A percentile compares a stretch with the other conserved stretches of the same genome.
Evolutionary conservation across 2,888 invertebrate species (phyloP).

Genomic region (Hololepta plana): DNA sequence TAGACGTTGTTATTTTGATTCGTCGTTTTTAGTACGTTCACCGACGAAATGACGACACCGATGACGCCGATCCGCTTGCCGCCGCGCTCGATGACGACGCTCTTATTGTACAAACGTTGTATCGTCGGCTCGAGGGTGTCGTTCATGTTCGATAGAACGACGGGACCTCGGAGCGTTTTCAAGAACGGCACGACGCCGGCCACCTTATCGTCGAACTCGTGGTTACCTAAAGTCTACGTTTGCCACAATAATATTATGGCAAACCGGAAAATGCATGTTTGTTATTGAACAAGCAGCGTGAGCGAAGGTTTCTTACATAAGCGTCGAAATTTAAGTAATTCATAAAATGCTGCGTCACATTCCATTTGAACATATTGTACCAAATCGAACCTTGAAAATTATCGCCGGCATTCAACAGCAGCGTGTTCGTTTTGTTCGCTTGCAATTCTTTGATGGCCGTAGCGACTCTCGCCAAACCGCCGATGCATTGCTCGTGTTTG

Average conservation of each 20-base stretch:
- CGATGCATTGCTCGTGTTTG: conserved; percentile 38
- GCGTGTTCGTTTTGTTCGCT: conserved; percentile 33
- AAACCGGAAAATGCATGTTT: no score
- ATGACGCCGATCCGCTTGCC: conserved; percentile 59
- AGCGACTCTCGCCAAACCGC: conserved; percentile 49
- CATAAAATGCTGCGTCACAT: conserved; percentile 55
- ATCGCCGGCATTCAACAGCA: conserved; percentile 69
- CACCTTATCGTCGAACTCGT: conserved; percentile 68
- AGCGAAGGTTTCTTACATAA: conserved; percentile 44
- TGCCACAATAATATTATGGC: no score
- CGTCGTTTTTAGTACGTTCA: conserved; percentile 23
- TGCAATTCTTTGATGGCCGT: conserved; percentile 32
- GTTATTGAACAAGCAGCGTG: no score
- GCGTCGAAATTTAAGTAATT: conserved; percentile 60
- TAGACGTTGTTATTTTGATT: background rate
- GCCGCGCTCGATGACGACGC: conserved; percentile 39
- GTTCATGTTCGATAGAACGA: conserved; percentile 63
- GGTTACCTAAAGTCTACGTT: conserved; percentile 74
- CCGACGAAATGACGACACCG: conserved; percentile 55
- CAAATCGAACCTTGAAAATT: conserved; percentile 75
- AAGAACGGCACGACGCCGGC: conserved; percentile 56
- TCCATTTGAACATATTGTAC: conserved; percentile 59
- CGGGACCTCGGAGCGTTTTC: conserved; percentile 38
- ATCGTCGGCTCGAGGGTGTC: conserved; percentile 44
- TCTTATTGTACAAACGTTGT: conserved; percentile 41